Conservation (phyloP, 2,113 vertebrate species). For the Fregata magnificens region DNA sequence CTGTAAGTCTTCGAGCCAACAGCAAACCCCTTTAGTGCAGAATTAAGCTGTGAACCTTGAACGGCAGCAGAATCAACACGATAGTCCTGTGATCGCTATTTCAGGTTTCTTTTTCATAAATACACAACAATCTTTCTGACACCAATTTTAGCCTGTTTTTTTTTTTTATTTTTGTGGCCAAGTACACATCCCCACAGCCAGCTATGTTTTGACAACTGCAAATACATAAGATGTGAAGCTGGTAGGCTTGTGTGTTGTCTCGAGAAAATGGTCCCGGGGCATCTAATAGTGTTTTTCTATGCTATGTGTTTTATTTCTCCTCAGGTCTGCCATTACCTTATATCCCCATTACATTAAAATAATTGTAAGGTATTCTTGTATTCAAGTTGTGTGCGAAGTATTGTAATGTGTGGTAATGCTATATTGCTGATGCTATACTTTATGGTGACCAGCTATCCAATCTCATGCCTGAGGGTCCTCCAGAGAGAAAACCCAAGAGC, state of each 20-base stretch:
- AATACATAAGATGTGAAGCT: neutral
- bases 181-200: neutral
- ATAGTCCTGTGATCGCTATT: neutral
- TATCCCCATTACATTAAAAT: neutral
- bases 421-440: neutral
- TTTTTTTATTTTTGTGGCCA: neutral
- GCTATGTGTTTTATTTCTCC: neutral
- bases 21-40: neutral
- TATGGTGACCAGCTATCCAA: neutral
- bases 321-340: neutral
- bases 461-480: neutral
- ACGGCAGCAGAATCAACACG: neutral
- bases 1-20: slow-evolving; percentile 9
- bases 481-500: neutral
- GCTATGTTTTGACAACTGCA: neutral
- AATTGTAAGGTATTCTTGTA: neutral
- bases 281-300: neutral
- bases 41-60: slow-evolving; percentile 16
- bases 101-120: slow-evolving; percentile 20
- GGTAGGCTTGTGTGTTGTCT: neutral
- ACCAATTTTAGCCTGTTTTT: neutral
- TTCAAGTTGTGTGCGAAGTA: neutral
- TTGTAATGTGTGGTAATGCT: neutral
- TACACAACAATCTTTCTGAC: neutral
- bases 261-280: neutral